Base-by-base conservation (phyloP, 2,797 vertebrate genomes). In the Syngnathus rostellatus region DNA sequence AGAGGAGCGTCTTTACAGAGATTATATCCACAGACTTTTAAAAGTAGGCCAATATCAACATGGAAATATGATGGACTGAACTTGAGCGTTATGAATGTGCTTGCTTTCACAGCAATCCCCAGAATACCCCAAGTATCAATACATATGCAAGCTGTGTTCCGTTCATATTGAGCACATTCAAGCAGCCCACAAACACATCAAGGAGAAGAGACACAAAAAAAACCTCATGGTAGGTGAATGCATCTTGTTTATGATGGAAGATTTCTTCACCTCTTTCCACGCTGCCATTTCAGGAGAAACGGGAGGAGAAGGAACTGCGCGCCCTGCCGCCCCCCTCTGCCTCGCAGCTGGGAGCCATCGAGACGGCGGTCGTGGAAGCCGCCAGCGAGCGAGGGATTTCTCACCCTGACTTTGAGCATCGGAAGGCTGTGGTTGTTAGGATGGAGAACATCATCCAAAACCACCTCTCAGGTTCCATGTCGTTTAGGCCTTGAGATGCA, bases 171-270 rank as follows among this genome's bases (percentile, higher is more conserved):
- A 99, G 88, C 98, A 98, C 88, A 93, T 99, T 82, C 96, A 97
- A 81, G 94, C 94, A 83, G 95, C 95, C 61, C 95, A 99, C 91
- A 99, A 99, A 82, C 96, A 98, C 89, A 99, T 99, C 89, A 99
- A 99, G 83, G 97, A 99, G 87, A 99, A 98, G 82, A 91, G 97
- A 19, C 97, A 99, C 90, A 99, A 97, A 91, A 99, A 98, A 91
- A 98, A 98, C 88, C 94, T 96, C 68, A 94, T 91, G 93, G 97
- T 94, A 6, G 43, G 50, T 48, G 6, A 48, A 16, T 3, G 46
- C 12, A 19, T 5, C 25, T 37, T 16, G n/a, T 57, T 31, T 31
- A 31, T 31, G 31, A 31, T 31, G 31, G 31, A 31, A 31, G 0
- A 31, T 31, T 3, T 31, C 31, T 31, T 31, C 31, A 31, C 3